Evolutionary conservation across 1,140 invertebrate genomes (phyloP).

Genomic region (Hestina assimilis): DNA sequence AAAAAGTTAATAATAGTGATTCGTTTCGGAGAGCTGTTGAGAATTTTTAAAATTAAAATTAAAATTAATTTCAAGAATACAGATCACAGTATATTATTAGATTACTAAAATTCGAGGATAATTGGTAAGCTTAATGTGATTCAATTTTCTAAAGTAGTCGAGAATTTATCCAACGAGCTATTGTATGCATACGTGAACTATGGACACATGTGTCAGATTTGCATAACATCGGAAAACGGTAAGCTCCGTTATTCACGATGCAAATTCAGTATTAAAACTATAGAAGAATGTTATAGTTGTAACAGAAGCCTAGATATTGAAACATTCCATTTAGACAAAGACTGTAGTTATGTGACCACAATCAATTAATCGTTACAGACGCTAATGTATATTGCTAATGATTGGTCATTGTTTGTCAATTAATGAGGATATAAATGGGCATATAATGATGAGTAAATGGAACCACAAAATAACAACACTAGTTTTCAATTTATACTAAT

Average conservation of each 20-base stretch:
- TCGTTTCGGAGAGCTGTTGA: too few relatives aligned
- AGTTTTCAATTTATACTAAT: too few relatives aligned
- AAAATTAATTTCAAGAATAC: too few relatives aligned
- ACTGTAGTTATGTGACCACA: slow-evolving; percentile 31
- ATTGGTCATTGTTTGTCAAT: slow-evolving; percentile 16
- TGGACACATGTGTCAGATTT: slow-evolving; percentile 6
- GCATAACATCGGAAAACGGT: slow-evolving; percentile 19
- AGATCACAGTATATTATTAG: too few relatives aligned
- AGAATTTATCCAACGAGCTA: slow-evolving; percentile 9
- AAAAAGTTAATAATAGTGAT: too few relatives aligned
- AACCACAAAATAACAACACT: too few relatives aligned
- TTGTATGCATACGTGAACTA: slow-evolving; percentile 6
- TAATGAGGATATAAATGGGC: too few relatives aligned
- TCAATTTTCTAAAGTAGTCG: not conserved
- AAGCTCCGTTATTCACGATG: not conserved
- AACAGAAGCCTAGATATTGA: not conserved
- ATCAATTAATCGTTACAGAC: slow-evolving; percentile 29
- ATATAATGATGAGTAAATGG: slow-evolving; percentile 16
- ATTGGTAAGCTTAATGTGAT: not conserved
- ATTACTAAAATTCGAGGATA: too few relatives aligned
- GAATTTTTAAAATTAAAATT: too few relatives aligned
- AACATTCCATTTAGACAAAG: slow-evolving; percentile 15
- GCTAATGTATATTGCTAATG: slow-evolving; percentile 30
- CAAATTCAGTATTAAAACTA: not conserved
- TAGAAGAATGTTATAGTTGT: not conserved